These are phyloP conservation scores for Thomomys bottae DNA, from an alignment of 2,113 vertebrate species.

Conservation along the genomic window DNA sequence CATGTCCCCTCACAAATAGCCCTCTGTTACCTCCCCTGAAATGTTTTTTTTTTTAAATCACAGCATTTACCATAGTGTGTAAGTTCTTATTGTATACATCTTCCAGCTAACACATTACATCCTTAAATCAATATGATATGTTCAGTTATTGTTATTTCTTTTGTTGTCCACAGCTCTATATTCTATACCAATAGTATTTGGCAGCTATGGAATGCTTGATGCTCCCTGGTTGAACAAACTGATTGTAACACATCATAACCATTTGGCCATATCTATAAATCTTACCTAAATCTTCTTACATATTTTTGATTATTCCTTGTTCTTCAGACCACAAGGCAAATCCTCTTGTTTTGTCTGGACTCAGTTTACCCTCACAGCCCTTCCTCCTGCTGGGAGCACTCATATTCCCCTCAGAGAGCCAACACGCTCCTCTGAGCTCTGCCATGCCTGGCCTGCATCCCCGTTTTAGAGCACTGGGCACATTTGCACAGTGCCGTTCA, in stretches of 20 bases:
- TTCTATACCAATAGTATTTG: not conserved
- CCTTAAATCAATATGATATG: not conserved
- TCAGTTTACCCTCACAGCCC: not conserved
- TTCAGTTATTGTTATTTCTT: not conserved
- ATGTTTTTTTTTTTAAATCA: no score
- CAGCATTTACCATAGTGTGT: not conserved
- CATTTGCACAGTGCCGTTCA: conserved; percentile 21
- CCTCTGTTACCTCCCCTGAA: not conserved
- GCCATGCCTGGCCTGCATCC: not conserved
- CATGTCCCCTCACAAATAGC: not conserved
- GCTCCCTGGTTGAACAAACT: not conserved
- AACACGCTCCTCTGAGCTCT: not conserved
- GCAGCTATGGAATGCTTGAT: not conserved
- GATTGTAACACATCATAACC: not conserved
- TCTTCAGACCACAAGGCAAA: not conserved
- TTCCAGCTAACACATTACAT: not conserved
- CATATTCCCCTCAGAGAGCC: not conserved
- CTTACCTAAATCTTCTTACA: not conserved
- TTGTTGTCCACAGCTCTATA: not conserved
- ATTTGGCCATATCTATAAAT: not conserved
- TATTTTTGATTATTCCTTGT: not conserved
- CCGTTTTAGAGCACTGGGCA: not conserved
- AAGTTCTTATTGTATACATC: not conserved
- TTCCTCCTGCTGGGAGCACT: not conserved
- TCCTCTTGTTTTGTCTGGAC: not conserved